Conservation (phyloP, 2,888 invertebrate genomes). For the Lymantria monacha region DNA sequence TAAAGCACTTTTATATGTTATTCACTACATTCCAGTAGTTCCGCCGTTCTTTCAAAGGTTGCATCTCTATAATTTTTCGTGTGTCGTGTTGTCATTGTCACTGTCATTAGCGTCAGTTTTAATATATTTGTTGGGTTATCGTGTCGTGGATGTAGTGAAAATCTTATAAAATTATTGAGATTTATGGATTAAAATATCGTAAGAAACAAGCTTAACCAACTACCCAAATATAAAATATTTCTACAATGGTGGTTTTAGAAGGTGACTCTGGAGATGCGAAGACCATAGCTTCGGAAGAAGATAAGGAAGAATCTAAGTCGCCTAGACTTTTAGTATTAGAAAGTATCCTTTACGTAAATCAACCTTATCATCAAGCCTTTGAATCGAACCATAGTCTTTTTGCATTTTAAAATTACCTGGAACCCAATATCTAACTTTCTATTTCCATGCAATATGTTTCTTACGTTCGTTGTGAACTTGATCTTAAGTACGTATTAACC, state of each 20-base stretch:
- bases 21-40: too few relatives aligned
- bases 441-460: too few relatives aligned
- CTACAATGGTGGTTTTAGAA: conserved; percentile 65
- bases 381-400: too few relatives aligned
- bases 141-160: background rate
- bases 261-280: conserved; percentile 64
- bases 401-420: too few relatives aligned
- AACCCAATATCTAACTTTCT: too few relatives aligned
- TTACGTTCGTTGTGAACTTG: too few relatives aligned
- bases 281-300: conserved; percentile 52
- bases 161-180: background rate
- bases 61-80: background rate
- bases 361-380: background rate
- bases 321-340: conserved; percentile 73
- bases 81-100: conserved; percentile 28
- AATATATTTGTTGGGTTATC: background rate
- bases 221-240: background rate
- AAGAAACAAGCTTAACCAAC: too few relatives aligned
- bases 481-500: too few relatives aligned
- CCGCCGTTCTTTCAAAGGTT: too few relatives aligned
- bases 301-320: conserved; percentile 60
- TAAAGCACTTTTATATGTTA: too few relatives aligned
- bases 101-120: background rate
- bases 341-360: conserved; percentile 75
- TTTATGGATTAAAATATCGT: background rate